Evolutionary conservation across 2,888 invertebrate species (phyloP).

Genomic region (Nomada ferruginata): DNA sequence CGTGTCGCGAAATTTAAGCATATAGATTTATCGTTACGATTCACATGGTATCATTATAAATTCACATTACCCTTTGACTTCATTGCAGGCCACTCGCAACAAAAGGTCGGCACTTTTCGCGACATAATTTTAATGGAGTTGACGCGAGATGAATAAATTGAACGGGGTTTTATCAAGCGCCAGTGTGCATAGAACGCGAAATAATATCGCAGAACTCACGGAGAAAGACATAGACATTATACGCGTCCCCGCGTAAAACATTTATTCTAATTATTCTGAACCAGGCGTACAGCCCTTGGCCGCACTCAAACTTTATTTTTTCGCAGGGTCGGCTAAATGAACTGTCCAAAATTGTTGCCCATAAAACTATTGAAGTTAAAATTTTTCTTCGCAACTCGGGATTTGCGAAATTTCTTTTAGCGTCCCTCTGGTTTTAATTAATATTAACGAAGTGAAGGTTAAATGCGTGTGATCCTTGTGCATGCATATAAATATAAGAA

Average conservation of each 20-base stretch:
- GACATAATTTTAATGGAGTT: conserved; percentile 29
- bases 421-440: not conserved
- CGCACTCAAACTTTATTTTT: not conserved
- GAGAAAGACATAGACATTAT: conserved; percentile 26
- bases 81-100: not conserved
- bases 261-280: conserved; percentile 43
- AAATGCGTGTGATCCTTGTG: too few species aligned
- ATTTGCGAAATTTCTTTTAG: not conserved
- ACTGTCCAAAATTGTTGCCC: not conserved
- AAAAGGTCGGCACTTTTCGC: conserved; percentile 7
- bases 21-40: not conserved
- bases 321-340: not conserved
- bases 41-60: conserved; percentile 4
- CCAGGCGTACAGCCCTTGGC: not conserved
- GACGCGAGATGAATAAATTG: conserved; percentile 34
- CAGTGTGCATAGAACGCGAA: not conserved
- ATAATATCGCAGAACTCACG: conserved; percentile 21
- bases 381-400: not conserved
- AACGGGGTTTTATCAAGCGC: conserved; percentile 15
- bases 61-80: conserved; percentile 4
- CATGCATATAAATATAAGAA: too few species aligned
- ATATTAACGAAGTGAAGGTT: not conserved
- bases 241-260: conserved; percentile 17
- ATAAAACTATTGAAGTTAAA: not conserved
- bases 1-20: not conserved